A percentile compares a stretch with the other conserved stretches of the same genome.
phyloP scores from a whole-genome alignment of 2,113 vertebrate genomes.

The Pomatorhinus ruficollis region DNA sequence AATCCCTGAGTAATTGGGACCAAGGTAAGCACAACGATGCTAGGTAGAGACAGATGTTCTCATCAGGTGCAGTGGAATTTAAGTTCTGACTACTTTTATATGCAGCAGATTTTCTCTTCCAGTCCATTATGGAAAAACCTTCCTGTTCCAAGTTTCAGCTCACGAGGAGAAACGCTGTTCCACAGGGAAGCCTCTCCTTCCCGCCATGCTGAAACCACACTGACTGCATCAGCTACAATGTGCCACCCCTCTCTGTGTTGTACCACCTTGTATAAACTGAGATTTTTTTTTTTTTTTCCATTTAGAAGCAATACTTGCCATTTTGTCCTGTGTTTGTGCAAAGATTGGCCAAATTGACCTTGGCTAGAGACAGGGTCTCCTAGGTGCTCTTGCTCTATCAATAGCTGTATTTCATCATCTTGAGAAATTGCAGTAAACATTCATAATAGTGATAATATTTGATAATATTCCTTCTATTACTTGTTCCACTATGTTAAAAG shows the following conservation, averaged over 20 bases:
- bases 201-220: not conserved
- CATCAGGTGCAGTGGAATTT: not conserved
- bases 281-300: not conserved
- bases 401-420: not conserved
- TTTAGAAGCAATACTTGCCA: not conserved
- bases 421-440: not conserved
- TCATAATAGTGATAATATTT: not conserved
- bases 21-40: not conserved
- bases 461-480: not conserved
- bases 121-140: not conserved
- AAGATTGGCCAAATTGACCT: not conserved
- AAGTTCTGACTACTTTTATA: not conserved
- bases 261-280: not conserved
- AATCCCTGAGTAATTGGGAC: not conserved
- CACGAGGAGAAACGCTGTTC: not conserved
- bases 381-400: not conserved
- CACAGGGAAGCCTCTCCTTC: not conserved
- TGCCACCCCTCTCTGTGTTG: not conserved
- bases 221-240: not conserved
- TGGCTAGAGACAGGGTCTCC: not conserved
- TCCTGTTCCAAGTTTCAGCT: not conserved
- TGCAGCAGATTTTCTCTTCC: not conserved
- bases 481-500: not conserved
- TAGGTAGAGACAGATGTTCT: not conserved
- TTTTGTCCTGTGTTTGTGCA: not conserved